These are phyloP conservation scores for Eulacestoma nigropectus DNA, from an alignment of 2,113 vertebrate species.

Conservation along the genomic window DNA sequence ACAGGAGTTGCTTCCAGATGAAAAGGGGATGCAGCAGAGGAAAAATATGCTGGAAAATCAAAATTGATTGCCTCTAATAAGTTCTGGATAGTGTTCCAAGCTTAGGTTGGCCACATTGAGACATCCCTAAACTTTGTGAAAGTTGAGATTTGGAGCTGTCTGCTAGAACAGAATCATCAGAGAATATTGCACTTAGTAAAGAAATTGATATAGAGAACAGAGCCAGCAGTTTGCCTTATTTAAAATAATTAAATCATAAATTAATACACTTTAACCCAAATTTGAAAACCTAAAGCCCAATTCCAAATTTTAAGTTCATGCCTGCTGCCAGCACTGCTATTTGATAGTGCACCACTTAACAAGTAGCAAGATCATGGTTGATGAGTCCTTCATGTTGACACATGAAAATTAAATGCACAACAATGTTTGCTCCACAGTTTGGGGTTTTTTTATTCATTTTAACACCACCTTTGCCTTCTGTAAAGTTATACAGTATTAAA, in stretches of 20 bases:
- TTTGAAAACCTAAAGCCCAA: not conserved
- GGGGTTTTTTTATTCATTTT: not conserved
- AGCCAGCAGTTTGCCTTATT: not conserved
- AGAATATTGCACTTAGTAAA: slow-evolving; percentile 5
- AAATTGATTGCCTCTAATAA: slow-evolving; percentile 8
- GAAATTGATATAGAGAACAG: not conserved
- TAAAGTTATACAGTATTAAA: slow-evolving; percentile 45
- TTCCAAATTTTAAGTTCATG: not conserved
- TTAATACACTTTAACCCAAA: not conserved
- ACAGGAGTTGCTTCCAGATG: slow-evolving; percentile 22
- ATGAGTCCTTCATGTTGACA: slow-evolving; percentile 9
- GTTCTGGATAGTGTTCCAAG: not conserved
- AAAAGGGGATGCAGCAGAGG: slow-evolving; percentile 23
- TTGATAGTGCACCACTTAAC: not conserved
- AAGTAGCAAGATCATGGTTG: not conserved
- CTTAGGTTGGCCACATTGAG: not conserved
- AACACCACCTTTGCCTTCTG: slow-evolving; percentile 38
- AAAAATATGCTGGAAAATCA: slow-evolving; percentile 27
- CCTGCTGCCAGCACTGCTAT: not conserved
- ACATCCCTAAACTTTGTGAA: not conserved
- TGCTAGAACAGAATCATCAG: not conserved
- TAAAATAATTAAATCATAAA: not conserved
- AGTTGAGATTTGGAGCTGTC: not conserved
- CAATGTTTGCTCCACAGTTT: not conserved
- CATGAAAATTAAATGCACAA: not conserved